A percentile compares a stretch with the other conserved stretches of the same genome.
These are phyloP conservation scores for Intellagama lesueurii DNA, from an alignment of 2,797 vertebrate species.

Conservation along the genomic window DNA sequence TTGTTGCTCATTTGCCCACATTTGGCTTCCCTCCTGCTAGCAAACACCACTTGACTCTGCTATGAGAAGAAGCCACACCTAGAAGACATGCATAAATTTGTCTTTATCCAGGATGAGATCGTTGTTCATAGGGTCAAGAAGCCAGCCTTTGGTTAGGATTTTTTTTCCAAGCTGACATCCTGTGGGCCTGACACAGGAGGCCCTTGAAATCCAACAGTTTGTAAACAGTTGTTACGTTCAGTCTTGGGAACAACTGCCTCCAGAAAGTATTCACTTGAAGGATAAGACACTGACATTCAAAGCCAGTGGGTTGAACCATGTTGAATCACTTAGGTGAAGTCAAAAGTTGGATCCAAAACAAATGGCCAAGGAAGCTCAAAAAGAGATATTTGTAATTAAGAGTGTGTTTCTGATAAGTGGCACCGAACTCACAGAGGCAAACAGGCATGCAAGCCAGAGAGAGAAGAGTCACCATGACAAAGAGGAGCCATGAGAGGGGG, in stretches of 20 bases:
- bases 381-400: neutral
- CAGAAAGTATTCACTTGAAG: neutral
- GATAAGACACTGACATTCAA: neutral
- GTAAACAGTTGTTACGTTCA: neutral
- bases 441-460: too few species aligned
- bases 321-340: neutral
- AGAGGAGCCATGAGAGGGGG: too few species aligned
- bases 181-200: neutral
- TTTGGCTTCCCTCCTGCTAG: neutral
- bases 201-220: neutral
- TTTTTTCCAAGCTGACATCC: neutral
- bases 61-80: neutral
- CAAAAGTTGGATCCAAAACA: neutral
- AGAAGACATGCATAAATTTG: neutral
- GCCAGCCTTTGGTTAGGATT: too few species aligned
- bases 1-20: neutral
- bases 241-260: neutral
- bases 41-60: neutral
- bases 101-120: neutral
- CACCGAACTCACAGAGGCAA: too few species aligned
- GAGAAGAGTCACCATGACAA: too few species aligned
- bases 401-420: neutral
- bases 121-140: neutral
- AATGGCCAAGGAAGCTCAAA: accelerated
- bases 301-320: neutral